Conservation (phyloP, 2,888 invertebrate genomes). For the Oligia fasciuncula region DNA sequence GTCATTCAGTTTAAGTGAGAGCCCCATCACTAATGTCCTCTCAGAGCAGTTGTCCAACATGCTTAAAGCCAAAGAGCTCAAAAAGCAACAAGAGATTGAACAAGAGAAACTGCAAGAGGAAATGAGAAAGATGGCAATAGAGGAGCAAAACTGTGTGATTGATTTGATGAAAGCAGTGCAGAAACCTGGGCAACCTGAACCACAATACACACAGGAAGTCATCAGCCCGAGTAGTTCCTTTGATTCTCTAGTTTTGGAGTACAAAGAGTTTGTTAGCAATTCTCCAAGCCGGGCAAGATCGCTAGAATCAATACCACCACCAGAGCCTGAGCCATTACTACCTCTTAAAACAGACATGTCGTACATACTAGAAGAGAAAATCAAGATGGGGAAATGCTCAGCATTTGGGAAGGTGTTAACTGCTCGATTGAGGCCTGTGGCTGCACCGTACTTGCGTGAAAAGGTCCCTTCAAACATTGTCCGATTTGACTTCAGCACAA, state of each 20-base stretch:
- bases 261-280: constrained; percentile 41
- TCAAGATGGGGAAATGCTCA: constrained; percentile 77
- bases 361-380: constrained; percentile 75
- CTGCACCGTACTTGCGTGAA: constrained; percentile 78
- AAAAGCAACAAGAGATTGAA: constrained; percentile 74
- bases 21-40: constrained; percentile 58
- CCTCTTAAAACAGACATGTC: constrained; percentile 80
- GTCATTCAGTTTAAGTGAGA: constrained; percentile 67
- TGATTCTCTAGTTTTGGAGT: constrained; percentile 76
- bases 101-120: constrained; percentile 72
- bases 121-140: constrained; percentile 69
- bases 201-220: constrained; percentile 56
- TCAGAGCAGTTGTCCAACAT: constrained; percentile 81
- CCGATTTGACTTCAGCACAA: constrained; percentile 80
- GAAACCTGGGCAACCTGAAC: constrained; percentile 57
- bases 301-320: constrained; percentile 9
- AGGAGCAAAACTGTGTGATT: constrained; percentile 76
- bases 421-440: constrained; percentile 75
- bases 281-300: constrained; percentile 17
- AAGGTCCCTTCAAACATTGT: constrained; percentile 69
- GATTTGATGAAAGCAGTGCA: constrained; percentile 81
- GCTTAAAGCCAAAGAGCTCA: constrained; percentile 82
- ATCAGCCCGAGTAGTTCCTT: constrained; percentile 76
- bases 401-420: constrained; percentile 81
- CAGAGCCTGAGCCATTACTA: constrained; percentile 66